phyloP scores from a whole-genome alignment of 2,888 invertebrate genomes.

The Stomorhina lunata region DNA sequence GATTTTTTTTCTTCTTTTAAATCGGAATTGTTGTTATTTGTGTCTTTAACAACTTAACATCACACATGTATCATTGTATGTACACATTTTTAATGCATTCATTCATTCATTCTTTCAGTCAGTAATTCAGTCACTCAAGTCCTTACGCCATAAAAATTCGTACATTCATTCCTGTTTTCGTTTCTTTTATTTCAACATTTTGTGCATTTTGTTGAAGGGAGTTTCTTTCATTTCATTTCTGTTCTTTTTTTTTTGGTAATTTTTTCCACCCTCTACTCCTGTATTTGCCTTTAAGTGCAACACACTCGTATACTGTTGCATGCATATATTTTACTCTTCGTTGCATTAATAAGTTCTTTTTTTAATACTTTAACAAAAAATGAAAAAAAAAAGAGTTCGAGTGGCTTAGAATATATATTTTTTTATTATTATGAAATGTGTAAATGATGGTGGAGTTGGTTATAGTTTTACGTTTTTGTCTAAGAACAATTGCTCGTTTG shows the following conservation, averaged over 20 bases:
- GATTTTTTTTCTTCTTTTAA: not conserved
- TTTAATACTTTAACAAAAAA: constrained; percentile 6
- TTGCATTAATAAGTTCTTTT: constrained; percentile 39
- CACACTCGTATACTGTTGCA: constrained; percentile 51
- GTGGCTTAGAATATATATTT: not conserved
- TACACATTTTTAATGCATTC: constrained; percentile 15
- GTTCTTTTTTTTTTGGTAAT: not conserved
- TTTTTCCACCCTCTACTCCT: not conserved
- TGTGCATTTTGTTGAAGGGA: not conserved
- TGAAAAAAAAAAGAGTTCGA: not conserved
- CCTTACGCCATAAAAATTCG: too few species aligned
- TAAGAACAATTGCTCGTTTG: constrained; percentile 40
- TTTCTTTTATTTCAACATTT: not conserved
- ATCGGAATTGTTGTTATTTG: not conserved
- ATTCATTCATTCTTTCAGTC: constrained; percentile 22
- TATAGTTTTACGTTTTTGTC: constrained; percentile 8
- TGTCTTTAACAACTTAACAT: constrained; percentile 1
- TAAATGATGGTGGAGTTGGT: not conserved
- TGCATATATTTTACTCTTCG: constrained; percentile 49
- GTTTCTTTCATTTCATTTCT: not conserved
- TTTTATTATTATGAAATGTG: not conserved
- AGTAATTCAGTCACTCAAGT: constrained; percentile 23
- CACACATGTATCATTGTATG: constrained; percentile 33
- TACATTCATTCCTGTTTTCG: constrained; percentile 19
- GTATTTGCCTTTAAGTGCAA: constrained; percentile 31